Evolutionary conservation across 2,888 invertebrate genomes (phyloP).

Genomic region (Bombylius major): DNA sequence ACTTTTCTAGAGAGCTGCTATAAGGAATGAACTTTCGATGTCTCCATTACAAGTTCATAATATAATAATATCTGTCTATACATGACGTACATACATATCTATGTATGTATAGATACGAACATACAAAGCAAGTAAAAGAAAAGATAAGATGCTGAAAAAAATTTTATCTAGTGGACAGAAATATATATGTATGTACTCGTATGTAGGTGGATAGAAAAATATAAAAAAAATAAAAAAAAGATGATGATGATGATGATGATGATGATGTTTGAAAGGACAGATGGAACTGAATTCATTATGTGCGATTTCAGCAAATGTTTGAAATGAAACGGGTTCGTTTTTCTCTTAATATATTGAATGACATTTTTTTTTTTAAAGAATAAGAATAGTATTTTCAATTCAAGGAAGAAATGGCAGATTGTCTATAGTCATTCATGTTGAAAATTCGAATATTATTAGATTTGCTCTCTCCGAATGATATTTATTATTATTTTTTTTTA

Average conservation of each 20-base stretch:
- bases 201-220: neutral
- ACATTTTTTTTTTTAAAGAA: neutral
- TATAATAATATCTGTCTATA: too few species aligned
- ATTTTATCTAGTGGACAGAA: neutral
- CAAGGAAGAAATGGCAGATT: neutral
- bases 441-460: neutral
- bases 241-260: neutral
- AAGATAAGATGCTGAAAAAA: neutral
- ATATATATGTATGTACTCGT: too few species aligned
- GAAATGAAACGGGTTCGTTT: neutral
- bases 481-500: too few species aligned
- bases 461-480: neutral
- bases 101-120: neutral
- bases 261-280: neutral
- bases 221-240: neutral
- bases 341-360: neutral
- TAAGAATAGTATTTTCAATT: neutral
- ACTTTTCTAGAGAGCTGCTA: constrained; percentile 13
- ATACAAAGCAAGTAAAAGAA: neutral
- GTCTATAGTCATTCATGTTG: neutral
- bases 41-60: constrained; percentile 7
- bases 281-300: neutral
- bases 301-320: neutral
- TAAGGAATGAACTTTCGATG: constrained; percentile 12
- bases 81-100: neutral